Evolutionary conservation across 2,113 vertebrate species (phyloP).

Genomic region (Lota lota): DNA sequence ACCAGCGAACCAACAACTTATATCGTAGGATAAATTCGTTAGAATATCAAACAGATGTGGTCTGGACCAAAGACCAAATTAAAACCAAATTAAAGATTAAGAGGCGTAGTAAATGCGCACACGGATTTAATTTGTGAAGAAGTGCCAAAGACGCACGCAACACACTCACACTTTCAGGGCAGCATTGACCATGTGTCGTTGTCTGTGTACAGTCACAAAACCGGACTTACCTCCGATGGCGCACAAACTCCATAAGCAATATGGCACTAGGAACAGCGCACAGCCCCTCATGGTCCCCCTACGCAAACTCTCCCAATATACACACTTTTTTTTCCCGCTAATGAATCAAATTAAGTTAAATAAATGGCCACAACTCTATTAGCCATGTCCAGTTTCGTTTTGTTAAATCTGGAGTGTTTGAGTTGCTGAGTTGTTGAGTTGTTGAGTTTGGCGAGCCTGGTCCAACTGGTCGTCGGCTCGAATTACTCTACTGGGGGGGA

Average conservation of each 20-base stretch:
- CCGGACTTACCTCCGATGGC: conserved; percentile 65
- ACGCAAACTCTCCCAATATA: neutral
- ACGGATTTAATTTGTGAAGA: no score
- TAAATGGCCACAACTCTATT: no score
- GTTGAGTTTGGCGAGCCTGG: conserved; percentile 45
- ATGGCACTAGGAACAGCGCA: conserved; percentile 51
- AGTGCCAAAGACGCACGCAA: no score
- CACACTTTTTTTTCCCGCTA: neutral
- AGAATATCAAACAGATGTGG: no score
- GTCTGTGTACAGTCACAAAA: neutral
- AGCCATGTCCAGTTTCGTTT: conserved; percentile 11
- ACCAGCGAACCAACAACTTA: no score
- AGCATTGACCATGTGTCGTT: neutral
- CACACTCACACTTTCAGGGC: no score
- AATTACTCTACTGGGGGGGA: conserved; percentile 47
- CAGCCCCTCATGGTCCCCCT: conserved; percentile 54
- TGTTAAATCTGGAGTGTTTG: conserved; percentile 47
- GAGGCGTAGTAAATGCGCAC: no score
- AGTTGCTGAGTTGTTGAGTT: conserved; percentile 69
- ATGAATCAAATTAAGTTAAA: neutral
- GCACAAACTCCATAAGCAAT: conserved; percentile 53
- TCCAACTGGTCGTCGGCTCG: conserved; percentile 59
- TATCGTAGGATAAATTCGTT: no score
- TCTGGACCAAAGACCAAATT: no score
- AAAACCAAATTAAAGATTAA: no score